These are phyloP conservation scores for Periparus ater DNA, from an alignment of 2,797 vertebrate species.

Conservation along the genomic window DNA sequence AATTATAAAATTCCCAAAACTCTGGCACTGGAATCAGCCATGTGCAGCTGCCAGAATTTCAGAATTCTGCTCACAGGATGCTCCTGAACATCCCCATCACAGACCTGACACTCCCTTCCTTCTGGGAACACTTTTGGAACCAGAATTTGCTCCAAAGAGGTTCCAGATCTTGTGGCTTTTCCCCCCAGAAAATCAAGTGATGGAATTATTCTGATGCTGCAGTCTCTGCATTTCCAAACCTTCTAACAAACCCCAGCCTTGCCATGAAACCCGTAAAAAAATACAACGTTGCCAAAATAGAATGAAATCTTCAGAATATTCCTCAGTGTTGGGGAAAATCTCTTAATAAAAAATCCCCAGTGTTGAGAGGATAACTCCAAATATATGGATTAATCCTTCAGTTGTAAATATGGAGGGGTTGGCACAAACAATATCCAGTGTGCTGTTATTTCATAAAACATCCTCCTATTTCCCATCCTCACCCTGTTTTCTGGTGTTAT, in stretches of 20 bases:
- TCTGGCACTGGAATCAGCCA: not conserved
- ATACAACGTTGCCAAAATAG: rapidly evolving
- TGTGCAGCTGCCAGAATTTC: not conserved
- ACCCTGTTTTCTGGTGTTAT: not conserved
- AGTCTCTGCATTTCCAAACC: not conserved
- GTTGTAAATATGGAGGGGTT: rapidly evolving
- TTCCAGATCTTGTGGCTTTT: not conserved
- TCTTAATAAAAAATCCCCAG: not conserved
- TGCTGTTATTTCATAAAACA: not conserved
- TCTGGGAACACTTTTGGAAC: not conserved
- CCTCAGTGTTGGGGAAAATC: not conserved
- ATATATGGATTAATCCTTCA: rapidly evolving
- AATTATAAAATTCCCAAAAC: conserved; percentile 12
- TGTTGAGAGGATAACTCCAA: not conserved
- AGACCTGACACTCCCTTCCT: not conserved
- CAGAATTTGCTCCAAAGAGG: not conserved
- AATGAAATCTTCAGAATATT: not conserved
- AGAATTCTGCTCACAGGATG: not conserved
- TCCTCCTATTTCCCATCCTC: rapidly evolving
- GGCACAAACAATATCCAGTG: rapidly evolving
- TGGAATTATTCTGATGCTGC: not conserved
- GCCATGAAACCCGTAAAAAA: not conserved
- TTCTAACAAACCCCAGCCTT: not conserved
- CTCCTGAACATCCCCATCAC: rapidly evolving
- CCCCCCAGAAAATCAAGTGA: not conserved